Base-by-base conservation (phyloP, 2,113 vertebrate species). In the Myxocyprinus asiaticus region DNA sequence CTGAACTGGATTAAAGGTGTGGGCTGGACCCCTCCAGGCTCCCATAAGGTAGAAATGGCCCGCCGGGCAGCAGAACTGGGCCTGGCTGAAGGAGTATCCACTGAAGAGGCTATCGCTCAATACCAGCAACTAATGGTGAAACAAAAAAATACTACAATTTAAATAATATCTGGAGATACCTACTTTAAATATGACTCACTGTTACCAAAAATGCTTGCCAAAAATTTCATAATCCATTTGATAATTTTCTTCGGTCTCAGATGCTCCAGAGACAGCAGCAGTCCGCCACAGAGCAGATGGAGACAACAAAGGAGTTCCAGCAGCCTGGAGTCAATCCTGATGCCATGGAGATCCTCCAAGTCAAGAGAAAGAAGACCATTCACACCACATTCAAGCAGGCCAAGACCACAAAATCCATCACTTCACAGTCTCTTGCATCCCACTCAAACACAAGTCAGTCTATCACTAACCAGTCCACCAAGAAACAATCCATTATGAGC, bases 21-120 rank as follows among this genome's bases (percentile, higher is more conserved):
- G 79, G 97, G 98, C 89, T 99, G 98, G 98, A 98, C 96, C 70
- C 98, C 98, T 56, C 97, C 98, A 1, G 98, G 98, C 51, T 99
- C 96, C 84, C 94, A 97, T 87, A 99, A 95, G 88, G 98, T 94
- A 0, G 95, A 99, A 88, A 95, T 98, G 84, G 97, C 95, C 78
- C 94, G 95, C 45, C 93, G 96, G 76, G 98, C 98, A 59, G 97
- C 97, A 11, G 96, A 99, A 82, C 86, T 97, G 86, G 95, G 95
- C 0, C 88, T 95, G 7, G 82, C 93, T 1, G 92, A 94, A 83
- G 93, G 92, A 22, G 90, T 90, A 83, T 92, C 85, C 74, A 83
- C 91, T 59, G 93, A 78, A 0, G 87, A 88, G 4, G 87, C 94
- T 64, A 93, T 93, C 43, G 88, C 90, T 7, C 91, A 90, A 69